Percentiles rank a stretch among this genome's conserved stretches.
Evolutionary conservation across 2,113 vertebrate species (phyloP).

Genomic region (Syngnathus typhle): DNA sequence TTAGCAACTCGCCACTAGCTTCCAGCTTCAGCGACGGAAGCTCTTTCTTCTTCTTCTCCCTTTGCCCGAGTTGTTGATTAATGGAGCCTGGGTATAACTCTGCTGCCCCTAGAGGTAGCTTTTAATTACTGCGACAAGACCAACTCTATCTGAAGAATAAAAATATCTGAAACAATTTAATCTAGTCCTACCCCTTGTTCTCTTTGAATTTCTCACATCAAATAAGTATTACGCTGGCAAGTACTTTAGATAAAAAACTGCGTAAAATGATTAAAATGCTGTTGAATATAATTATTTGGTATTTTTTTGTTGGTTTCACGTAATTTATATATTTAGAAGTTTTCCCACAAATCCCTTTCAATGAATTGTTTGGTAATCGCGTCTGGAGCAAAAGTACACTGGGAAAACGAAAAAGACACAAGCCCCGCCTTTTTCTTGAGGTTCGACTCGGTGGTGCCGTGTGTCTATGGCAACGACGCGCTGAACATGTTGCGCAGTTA

Average conservation of each 20-base stretch:
- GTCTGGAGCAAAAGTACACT: neutral
- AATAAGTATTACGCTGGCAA: too few species aligned
- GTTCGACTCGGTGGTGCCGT: slow-evolving; percentile 17
- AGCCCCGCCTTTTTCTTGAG: slow-evolving; percentile 3
- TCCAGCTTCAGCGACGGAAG: neutral
- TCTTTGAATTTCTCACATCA: too few species aligned
- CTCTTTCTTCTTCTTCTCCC: slow-evolving; percentile 22
- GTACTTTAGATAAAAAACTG: too few species aligned
- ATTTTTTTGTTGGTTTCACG: too few species aligned
- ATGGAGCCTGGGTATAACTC: neutral
- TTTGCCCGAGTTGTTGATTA: neutral
- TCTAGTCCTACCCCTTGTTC: too few species aligned
- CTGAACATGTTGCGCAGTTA: neutral
- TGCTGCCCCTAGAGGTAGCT: slow-evolving; percentile 19
- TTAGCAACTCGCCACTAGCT: slow-evolving; percentile 50
- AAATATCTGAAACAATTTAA: too few species aligned
- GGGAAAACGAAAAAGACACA: neutral
- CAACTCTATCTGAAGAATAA: neutral
- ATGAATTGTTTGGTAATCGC: neutral
- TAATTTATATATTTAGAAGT: neutral
- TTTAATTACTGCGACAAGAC: neutral
- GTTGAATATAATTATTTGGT: too few species aligned
- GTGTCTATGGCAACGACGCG: slow-evolving; percentile 46
- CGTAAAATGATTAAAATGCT: too few species aligned
- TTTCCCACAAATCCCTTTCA: neutral